phyloP scores from a whole-genome alignment of 2,888 invertebrate species.

The Synanthedon tipuliformis region DNA sequence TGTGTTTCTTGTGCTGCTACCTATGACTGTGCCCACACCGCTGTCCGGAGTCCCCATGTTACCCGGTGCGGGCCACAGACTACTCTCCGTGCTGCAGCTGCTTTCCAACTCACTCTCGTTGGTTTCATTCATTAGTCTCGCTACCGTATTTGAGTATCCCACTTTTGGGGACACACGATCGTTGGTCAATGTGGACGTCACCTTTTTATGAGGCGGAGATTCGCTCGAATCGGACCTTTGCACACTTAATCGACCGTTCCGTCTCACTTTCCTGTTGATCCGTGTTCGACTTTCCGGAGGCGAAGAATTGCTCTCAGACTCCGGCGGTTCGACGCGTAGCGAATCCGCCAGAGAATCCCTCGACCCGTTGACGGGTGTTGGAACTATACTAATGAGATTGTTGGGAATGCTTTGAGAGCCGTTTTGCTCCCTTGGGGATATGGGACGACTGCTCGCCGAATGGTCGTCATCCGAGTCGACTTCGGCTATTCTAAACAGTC shows the following conservation, averaged over 20 bases:
- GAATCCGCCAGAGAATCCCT: constrained; percentile 54
- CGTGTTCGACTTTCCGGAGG: constrained; percentile 30
- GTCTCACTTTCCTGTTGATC: constrained; percentile 28
- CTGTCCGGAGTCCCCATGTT: constrained; percentile 45
- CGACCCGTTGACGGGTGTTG: constrained; percentile 71
- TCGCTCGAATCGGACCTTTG: constrained; percentile 50
- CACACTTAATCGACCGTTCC: constrained; percentile 35
- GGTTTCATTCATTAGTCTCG: constrained; percentile 60
- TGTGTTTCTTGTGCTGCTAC: constrained; percentile 38
- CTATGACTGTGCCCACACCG: constrained; percentile 43
- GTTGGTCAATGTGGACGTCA: constrained; percentile 18
- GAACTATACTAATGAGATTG: constrained; percentile 68
- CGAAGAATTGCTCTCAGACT: constrained; percentile 27
- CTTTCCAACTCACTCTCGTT: constrained; percentile 64
- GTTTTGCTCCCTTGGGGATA: constrained; percentile 42
- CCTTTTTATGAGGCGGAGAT: constrained; percentile 44
- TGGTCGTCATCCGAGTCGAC: constrained; percentile 75
- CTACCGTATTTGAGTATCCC: constrained; percentile 40
- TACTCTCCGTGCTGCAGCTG: constrained; percentile 55
- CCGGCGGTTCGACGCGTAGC: constrained; percentile 33
- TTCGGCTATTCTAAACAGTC: constrained; percentile 64
- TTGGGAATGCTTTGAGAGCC: constrained; percentile 29
- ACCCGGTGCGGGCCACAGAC: constrained; percentile 32
- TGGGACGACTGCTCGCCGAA: constrained; percentile 46
- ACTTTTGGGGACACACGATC: constrained; percentile 31